Conservation (phyloP, 2,888 invertebrate species). For the Catotricha subobsoleta region DNA sequence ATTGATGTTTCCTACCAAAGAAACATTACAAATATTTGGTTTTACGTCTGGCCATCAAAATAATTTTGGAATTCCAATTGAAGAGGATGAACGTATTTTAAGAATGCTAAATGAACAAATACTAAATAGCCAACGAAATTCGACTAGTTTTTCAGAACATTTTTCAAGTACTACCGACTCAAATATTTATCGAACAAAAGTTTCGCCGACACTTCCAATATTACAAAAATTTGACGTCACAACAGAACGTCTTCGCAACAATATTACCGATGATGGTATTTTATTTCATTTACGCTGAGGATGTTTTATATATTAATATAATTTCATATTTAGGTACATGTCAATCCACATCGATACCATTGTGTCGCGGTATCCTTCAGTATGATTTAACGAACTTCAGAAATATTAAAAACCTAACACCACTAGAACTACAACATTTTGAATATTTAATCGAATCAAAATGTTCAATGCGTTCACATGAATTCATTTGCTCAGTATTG, state of each 20-base stretch:
- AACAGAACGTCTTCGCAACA: constrained; percentile 17
- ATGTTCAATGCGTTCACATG: constrained; percentile 41
- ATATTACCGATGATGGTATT: not conserved
- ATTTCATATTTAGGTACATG: constrained; percentile 19
- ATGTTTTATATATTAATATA: constrained; percentile 12
- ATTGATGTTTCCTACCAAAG: constrained; percentile 10
- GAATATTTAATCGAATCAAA: constrained; percentile 41
- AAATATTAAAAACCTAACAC: constrained; percentile 16
- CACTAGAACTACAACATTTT: constrained; percentile 33
- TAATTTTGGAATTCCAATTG: constrained; percentile 41
- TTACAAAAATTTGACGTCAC: constrained; percentile 25
- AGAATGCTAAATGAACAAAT: constrained; percentile 21
- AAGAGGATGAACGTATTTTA: constrained; percentile 36
- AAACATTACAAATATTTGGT: constrained; percentile 15
- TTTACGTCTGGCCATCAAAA: constrained; percentile 46
- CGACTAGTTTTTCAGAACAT: not conserved
- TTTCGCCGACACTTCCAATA: constrained; percentile 46
- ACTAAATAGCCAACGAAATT: constrained; percentile 11
- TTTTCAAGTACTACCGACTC: constrained; percentile 30
- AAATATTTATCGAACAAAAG: constrained; percentile 34
- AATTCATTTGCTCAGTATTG: constrained; percentile 43
- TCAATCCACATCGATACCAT: constrained; percentile 23
- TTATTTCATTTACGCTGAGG: constrained; percentile 1
- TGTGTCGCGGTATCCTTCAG: constrained; percentile 45
- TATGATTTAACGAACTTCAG: constrained; percentile 42